Evolutionary conservation across 2,113 vertebrate species (phyloP).

Genomic region (Corythoichthys haematopterus): DNA sequence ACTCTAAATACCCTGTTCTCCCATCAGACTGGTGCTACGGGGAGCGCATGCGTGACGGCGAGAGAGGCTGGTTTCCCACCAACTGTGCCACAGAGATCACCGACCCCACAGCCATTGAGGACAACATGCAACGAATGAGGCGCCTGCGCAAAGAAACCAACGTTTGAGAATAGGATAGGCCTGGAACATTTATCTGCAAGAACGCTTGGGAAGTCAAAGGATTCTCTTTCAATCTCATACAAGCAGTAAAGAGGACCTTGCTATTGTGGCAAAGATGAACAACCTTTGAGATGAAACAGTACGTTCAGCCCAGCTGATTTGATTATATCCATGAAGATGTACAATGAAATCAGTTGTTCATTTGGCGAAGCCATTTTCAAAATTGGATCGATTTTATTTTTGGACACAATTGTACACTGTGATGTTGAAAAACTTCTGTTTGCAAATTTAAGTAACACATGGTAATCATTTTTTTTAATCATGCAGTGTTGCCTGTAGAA

Average conservation of each 20-base stretch:
- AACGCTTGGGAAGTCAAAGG: not conserved
- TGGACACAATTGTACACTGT: too few species aligned
- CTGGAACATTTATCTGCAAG: not conserved
- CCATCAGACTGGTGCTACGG: conserved; percentile 76
- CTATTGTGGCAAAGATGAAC: not conserved
- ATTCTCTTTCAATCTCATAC: not conserved
- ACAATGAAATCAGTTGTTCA: not conserved
- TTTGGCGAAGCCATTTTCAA: not conserved
- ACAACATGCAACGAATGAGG: conserved; percentile 86
- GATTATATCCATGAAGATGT: not conserved
- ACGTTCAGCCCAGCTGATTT: not conserved
- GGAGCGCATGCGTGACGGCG: conserved; percentile 83
- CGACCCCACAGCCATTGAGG: conserved; percentile 71
- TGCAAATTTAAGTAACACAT: too few species aligned
- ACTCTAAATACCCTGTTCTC: not conserved
- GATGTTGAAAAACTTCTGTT: too few species aligned
- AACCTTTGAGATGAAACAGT: not conserved
- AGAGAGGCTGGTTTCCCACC: conserved; percentile 88
- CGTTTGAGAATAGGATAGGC: conserved; percentile 64
- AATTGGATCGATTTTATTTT: not conserved
- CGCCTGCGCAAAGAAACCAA: conserved; percentile 85
- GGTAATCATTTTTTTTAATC: too few species aligned
- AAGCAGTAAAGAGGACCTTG: not conserved
- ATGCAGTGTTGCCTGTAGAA: too few species aligned
- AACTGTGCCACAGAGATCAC: conserved; percentile 81